These are phyloP conservation scores for Aleiodes testaceus DNA, from an alignment of 2,888 invertebrate genomes.

Conservation along the genomic window DNA sequence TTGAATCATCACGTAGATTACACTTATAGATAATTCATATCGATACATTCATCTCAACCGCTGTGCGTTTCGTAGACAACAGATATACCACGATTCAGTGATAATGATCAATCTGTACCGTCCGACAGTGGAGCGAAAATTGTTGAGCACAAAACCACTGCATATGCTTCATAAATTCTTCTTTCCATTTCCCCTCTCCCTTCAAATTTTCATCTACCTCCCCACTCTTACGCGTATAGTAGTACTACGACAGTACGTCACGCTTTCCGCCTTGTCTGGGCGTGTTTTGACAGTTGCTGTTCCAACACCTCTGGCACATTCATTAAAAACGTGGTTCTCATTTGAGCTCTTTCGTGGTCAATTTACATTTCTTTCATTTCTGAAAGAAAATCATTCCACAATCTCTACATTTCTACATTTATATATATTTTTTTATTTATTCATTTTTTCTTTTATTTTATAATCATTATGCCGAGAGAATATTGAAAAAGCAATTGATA, in stretches of 20 bases:
- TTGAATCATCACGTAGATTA: neutral
- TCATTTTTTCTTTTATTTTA: constrained; percentile 5
- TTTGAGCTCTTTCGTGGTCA: constrained; percentile 28
- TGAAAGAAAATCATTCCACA: too few relatives aligned
- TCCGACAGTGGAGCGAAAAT: constrained; percentile 28
- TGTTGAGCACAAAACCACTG: constrained; percentile 30
- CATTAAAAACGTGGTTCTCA: constrained; percentile 72
- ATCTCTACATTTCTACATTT: too few relatives aligned
- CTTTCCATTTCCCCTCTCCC: constrained; percentile 30
- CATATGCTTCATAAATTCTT: constrained; percentile 31
- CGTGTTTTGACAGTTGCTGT: constrained; percentile 73
- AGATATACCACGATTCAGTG: constrained; percentile 12
- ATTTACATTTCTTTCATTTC: constrained; percentile 7
- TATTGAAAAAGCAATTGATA: neutral
- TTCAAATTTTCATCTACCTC: constrained; percentile 37
- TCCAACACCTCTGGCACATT: constrained; percentile 72
- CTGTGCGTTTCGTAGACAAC: constrained; percentile 11
- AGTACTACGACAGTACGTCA: constrained; percentile 47
- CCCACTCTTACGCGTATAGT: constrained; percentile 31
- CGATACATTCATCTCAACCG: neutral
- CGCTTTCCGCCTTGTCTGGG: constrained; percentile 57
- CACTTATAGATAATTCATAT: too few relatives aligned
- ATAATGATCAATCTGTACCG: constrained; percentile 24
- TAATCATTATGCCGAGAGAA: neutral
- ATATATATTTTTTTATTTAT: constrained; percentile 1